phyloP scores from a whole-genome alignment of 2,888 invertebrate species.

The Gymnosoma rotundatum region DNA sequence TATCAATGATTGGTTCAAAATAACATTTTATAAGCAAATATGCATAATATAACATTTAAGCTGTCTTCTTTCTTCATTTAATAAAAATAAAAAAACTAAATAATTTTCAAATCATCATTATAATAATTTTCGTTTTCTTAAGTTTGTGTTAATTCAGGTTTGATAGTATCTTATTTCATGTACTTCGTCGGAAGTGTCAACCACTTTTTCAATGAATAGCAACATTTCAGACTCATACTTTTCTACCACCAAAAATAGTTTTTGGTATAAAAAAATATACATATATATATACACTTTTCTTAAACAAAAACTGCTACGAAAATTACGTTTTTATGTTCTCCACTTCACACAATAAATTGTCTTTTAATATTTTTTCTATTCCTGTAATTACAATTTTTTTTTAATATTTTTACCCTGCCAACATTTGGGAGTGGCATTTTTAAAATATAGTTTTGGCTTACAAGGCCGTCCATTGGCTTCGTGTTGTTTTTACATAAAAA shows the following conservation, averaged over 20 bases:
- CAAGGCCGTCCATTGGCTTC: slow-evolving; percentile 61
- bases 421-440: slow-evolving; percentile 63
- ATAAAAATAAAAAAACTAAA: too few relatives aligned
- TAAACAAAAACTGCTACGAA: slow-evolving; percentile 12
- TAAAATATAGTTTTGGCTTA: slow-evolving; percentile 29
- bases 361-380: slow-evolving; percentile 11
- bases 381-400: slow-evolving; percentile 31
- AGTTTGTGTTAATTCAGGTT: too few relatives aligned
- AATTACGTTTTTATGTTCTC: background rate
- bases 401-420: slow-evolving; percentile 42
- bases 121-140: background rate
- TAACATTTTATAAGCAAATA: too few relatives aligned
- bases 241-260: slow-evolving; percentile 41
- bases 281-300: background rate
- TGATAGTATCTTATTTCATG: too few relatives aligned
- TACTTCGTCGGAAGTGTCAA: slow-evolving; percentile 13
- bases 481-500: slow-evolving; percentile 25
- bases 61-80: too few relatives aligned
- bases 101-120: background rate
- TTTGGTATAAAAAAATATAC: background rate
- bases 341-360: slow-evolving; percentile 37
- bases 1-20: too few relatives aligned
- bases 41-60: too few relatives aligned
- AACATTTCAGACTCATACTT: background rate
- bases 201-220: background rate